phyloP scores from a whole-genome alignment of 2,888 invertebrate genomes.

The Nomada goodeniana region DNA sequence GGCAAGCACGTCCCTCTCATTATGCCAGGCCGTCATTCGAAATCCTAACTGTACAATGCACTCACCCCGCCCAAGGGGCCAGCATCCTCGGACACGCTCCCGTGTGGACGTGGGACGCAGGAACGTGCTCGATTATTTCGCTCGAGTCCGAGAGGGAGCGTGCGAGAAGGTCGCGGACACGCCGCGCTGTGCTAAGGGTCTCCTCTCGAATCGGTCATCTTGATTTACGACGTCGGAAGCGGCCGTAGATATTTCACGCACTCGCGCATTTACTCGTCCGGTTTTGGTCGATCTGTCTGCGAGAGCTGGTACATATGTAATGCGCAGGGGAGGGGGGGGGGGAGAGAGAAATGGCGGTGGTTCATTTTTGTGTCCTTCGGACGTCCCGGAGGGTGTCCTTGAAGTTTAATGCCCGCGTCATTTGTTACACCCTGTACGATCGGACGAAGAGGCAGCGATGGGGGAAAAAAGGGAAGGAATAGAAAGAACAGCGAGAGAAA shows the following conservation, averaged over 20 bases:
- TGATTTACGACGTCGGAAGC: slow-evolving; percentile 62
- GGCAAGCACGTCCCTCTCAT: slow-evolving; percentile 81
- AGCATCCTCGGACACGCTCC: slow-evolving; percentile 49
- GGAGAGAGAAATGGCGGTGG: too few relatives aligned
- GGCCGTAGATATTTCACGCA: slow-evolving; percentile 30
- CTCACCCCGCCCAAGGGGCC: slow-evolving; percentile 80
- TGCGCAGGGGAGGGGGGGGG: too few relatives aligned
- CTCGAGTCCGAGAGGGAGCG: slow-evolving; percentile 57
- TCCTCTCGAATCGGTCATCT: slow-evolving; percentile 60
- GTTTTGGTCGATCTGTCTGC: slow-evolving; percentile 1
- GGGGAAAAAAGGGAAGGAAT: too few relatives aligned
- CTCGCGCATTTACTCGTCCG: background rate
- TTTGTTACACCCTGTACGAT: too few relatives aligned
- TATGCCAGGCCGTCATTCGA: slow-evolving; percentile 76
- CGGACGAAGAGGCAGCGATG: too few relatives aligned
- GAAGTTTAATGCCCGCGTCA: too few relatives aligned
- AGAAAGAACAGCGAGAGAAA: background rate
- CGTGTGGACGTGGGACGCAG: slow-evolving; percentile 61
- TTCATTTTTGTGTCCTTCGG: too few relatives aligned
- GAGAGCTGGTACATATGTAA: background rate
- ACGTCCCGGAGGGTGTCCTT: too few relatives aligned
- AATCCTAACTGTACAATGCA: slow-evolving; percentile 80
- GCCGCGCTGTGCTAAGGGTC: slow-evolving; percentile 41
- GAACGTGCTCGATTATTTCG: slow-evolving; percentile 68
- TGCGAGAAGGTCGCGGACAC: slow-evolving; percentile 66